Conservation (phyloP, 2,888 invertebrate species). For the Dynastes grantii region DNA sequence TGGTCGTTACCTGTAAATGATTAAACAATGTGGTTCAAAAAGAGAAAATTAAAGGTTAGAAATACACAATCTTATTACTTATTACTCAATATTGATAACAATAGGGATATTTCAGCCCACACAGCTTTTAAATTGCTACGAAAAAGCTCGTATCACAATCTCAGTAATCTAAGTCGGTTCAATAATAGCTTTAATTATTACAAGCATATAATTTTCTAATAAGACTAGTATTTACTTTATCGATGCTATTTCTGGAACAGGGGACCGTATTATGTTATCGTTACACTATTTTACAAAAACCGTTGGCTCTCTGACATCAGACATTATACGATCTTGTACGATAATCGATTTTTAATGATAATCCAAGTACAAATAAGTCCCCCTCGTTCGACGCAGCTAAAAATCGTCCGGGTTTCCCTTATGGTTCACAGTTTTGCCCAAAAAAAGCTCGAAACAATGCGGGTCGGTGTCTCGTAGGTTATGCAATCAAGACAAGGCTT, state of each 20-base stretch:
- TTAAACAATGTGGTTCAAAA: neutral
- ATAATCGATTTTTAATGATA: constrained; percentile 40
- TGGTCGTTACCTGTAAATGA: neutral
- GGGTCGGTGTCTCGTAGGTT: constrained; percentile 52
- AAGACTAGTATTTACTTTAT: neutral
- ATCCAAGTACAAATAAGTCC: constrained; percentile 46
- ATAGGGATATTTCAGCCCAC: neutral
- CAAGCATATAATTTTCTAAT: constrained; percentile 17
- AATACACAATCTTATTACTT: neutral
- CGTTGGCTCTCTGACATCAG: neutral
- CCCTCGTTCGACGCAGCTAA: constrained; percentile 29
- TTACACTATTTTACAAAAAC: constrained; percentile 4
- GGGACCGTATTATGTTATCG: constrained; percentile 13
- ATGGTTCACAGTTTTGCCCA: constrained; percentile 54
- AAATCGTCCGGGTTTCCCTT: constrained; percentile 52
- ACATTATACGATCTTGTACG: constrained; percentile 20
- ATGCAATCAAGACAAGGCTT: constrained; percentile 53
- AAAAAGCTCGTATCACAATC: neutral
- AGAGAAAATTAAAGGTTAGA: constrained; percentile 9
- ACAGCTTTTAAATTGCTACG: neutral
- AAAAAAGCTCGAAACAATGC: constrained; percentile 54
- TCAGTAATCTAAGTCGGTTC: neutral
- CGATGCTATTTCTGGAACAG: neutral
- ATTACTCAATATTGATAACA: constrained; percentile 6
- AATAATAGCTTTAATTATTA: constrained; percentile 7